Evolutionary conservation across 92 coral and sea anemone species (phyloP).

Genomic region (Phenganax subtilis): DNA sequence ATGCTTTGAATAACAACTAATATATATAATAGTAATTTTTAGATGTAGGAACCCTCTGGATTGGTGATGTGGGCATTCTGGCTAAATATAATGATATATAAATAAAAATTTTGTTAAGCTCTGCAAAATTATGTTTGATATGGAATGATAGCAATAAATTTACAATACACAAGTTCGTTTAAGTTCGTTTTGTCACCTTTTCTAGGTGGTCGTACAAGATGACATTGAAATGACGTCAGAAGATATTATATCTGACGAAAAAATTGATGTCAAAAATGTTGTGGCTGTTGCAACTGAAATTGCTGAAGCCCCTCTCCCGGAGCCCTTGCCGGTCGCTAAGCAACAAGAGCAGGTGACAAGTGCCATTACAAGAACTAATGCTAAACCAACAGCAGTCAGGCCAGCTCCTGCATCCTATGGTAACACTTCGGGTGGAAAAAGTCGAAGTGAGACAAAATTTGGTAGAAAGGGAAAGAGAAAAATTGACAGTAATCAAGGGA

Average conservation of each 20-base stretch:
- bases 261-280: background rate
- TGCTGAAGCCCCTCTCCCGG: background rate
- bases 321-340: slow-evolving; percentile 19
- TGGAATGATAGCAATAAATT: too few species aligned
- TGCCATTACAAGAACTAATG: slow-evolving; percentile 17
- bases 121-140: too few species aligned
- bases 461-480: slow-evolving; percentile 74
- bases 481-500: slow-evolving; percentile 80
- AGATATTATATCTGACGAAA: slow-evolving; percentile 37
- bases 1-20: too few species aligned
- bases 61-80: too few species aligned
- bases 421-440: background rate
- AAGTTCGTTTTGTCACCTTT: too few species aligned
- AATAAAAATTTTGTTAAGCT: too few species aligned
- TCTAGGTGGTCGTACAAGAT: background rate
- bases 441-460: slow-evolving; percentile 22
- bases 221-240: slow-evolving; percentile 36
- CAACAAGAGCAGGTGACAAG: slow-evolving; percentile 1
- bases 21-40: too few species aligned
- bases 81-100: too few species aligned
- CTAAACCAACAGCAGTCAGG: slow-evolving; percentile 24
- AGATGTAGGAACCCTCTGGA: too few species aligned
- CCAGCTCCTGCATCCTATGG: slow-evolving; percentile 6
- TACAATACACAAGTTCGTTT: too few species aligned
- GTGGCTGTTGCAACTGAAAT: background rate